A percentile compares a stretch with the other conserved stretches of the same genome.
Conservation (phyloP, 2,797 vertebrate genomes). For the Helostoma temminkii region DNA sequence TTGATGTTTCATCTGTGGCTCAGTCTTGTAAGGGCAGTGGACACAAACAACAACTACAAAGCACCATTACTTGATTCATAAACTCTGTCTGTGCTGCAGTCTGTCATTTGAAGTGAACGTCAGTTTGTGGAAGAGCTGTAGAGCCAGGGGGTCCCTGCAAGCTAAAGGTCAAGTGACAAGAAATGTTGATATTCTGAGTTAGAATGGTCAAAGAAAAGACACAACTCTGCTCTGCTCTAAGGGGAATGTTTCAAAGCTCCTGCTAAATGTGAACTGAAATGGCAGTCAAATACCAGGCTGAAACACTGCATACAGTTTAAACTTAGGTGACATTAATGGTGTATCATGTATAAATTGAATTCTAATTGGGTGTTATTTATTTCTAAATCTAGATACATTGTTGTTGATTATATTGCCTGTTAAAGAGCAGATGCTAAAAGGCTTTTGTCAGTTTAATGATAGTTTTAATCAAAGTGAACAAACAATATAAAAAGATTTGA, state of each 20-base stretch:
- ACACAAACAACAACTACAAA: constrained; percentile 43
- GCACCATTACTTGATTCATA: constrained; percentile 34
- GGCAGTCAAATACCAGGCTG: constrained; percentile 45
- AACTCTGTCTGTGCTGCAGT: constrained; percentile 47
- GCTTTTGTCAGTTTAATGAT: constrained; percentile 15
- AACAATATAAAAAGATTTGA: background rate
- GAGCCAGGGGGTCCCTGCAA: constrained; percentile 56
- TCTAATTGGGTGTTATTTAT: background rate
- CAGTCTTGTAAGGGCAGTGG: constrained; percentile 50
- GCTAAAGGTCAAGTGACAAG: constrained; percentile 76
- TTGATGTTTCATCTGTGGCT: constrained; percentile 57
- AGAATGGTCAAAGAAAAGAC: constrained; percentile 47
- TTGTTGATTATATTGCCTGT: constrained; percentile 10
- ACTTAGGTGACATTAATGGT: constrained; percentile 8
- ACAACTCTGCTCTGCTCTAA: constrained; percentile 26
- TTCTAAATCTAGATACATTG: background rate
- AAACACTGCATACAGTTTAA: constrained; percentile 13
- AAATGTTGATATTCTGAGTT: constrained; percentile 62
- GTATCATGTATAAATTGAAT: constrained; percentile 12
- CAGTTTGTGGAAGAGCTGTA: constrained; percentile 43
- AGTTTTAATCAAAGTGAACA: constrained; percentile 27
- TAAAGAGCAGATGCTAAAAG: background rate
- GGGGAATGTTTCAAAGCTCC: constrained; percentile 21
- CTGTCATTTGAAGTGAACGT: constrained; percentile 60
- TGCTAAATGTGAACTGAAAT: constrained; percentile 58